Base-by-base conservation (phyloP, 2,113 vertebrate genomes). In the Apodemus sylvaticus region DNA sequence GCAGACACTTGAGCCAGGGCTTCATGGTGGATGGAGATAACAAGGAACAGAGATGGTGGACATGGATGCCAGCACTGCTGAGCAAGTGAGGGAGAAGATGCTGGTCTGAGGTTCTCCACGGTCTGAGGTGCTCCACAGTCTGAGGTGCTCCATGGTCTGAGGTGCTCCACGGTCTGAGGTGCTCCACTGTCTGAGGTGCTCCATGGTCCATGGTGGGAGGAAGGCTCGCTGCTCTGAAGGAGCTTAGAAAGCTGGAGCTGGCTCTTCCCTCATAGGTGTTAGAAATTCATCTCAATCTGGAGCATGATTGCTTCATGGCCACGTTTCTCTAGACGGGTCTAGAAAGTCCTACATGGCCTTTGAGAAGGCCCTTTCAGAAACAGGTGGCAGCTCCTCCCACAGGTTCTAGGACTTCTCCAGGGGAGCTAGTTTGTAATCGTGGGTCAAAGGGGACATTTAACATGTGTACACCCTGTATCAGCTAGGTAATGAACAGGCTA, bases 11-110 rank as follows among this genome's bases (percentile, higher is more conserved):
- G 14, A 86, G 19, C 3, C 1, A 39, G 10, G 34, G 7, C n/a
- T 16, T 24, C 10, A 0, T 19, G 20, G 7, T 1, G 0, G 13
- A 3, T 4, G 9, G 62, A 45, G 7, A 45, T 1, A 1, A 13
- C 5, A 3, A 5, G 86, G 22, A 62, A 42, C 36, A 70, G 12
- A 34, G 91, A 39, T 31, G n/a, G 48, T 19, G 34, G 3, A 20
- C 19, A 34, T 66, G 64, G 64, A 13, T 64, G 8, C 29, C 55
- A 31, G 29, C 26, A 5, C 0, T 26, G 29, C 39, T 29, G 66
- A 42, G 22, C 26, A n/a, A 16, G 9, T 0, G 4, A 58, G 60
- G 58, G 31, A 51, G 31, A 36, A 64, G 8, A 17, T 73, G 7
- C 26, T 22, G 42, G 6, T 70, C 36, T 39, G 7, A 48, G 45